Conservation (phyloP, 2,888 invertebrate species). For the Bhutanitis thaidina region DNA sequence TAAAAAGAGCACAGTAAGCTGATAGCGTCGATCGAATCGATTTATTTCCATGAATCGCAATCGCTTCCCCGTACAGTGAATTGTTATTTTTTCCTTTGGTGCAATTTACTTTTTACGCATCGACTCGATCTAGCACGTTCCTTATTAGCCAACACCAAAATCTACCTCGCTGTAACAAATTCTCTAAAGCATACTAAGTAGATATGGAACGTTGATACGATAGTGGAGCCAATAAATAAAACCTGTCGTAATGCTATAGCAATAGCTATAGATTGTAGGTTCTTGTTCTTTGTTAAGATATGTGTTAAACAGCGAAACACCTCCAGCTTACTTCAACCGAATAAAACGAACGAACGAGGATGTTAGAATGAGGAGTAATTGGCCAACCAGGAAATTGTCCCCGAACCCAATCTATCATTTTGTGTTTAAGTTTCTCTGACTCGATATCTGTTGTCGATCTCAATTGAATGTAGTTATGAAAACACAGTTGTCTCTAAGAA, state of each 20-base stretch:
- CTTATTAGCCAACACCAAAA: no score
- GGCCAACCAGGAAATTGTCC: neutral
- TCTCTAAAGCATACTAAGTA: no score
- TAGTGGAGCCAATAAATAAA: conserved; percentile 38
- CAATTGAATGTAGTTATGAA: conserved; percentile 16
- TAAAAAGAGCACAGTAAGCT: conserved; percentile 43
- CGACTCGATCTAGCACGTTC: no score
- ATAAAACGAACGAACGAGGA: conserved; percentile 30
- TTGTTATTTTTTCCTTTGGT: conserved; percentile 13
- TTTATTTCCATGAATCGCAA: conserved; percentile 58
- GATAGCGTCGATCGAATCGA: conserved; percentile 51
- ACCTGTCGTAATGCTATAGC: conserved; percentile 39
- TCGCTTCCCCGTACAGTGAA: conserved; percentile 39
- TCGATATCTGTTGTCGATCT: neutral
- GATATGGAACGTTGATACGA: no score
- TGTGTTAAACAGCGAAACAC: conserved; percentile 39
- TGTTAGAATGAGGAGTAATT: conserved; percentile 17
- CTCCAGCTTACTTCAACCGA: conserved; percentile 38
- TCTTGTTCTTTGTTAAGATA: conserved; percentile 53
- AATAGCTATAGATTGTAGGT: no score
- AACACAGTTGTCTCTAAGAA: neutral
- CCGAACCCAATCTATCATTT: neutral
- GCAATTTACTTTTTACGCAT: no score
- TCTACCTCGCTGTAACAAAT: no score
- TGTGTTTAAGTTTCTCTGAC: neutral